Base-by-base conservation (phyloP, 2,797 vertebrate genomes). In the Danio jaintianensis region DNA sequence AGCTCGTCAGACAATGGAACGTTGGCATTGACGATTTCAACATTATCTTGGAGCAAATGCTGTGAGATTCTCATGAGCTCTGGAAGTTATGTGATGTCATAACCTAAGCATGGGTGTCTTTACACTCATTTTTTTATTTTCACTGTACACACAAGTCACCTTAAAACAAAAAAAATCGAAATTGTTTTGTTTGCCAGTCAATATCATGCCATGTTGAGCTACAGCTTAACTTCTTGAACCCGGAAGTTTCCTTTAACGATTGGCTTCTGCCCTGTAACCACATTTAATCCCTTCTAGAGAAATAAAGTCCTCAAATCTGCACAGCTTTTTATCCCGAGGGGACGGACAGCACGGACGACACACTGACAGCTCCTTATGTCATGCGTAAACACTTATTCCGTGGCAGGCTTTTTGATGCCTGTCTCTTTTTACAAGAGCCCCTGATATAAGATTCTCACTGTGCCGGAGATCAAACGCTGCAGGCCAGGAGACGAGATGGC, bases 361-460 rank as follows among this genome's bases (percentile, higher is more conserved):
- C 67, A 55, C 78, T 86, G 86, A 88, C 87, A 85, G 83, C 87
- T 79, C 71, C 58, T 79, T 62, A 85, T 82, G 71, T 85, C 75
- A 68, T 76, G 73, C 64, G 66, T 83, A 78, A 88, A 83, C 85
- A 86, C 67, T 75, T 79, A 71, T 62, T 76, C 76, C 48, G 36
- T 69, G 67, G 56, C 70, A 78, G 59, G 76, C 74, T 79, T 80
- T 66, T 76, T 59, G 22, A 80, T 66, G 64, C 36, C 85, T 61
- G 20, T 76, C 67, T 75, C 61, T 81, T 79, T 89, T 87, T 85
- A 85, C 73, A 77, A 84, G 82, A 62, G 48, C 74, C 68, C 69
- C 76, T 50, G 66, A 83, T 89, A 88, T 88, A 86, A 83, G 74
- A 82, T 89, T 88, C 77, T 71, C 55, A 79, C 75, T 75, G 79